Percentiles rank a stretch among this genome's conserved stretches.
Conservation (phyloP, 2,113 vertebrate species). For the Shinisaurus crocodilurus region DNA sequence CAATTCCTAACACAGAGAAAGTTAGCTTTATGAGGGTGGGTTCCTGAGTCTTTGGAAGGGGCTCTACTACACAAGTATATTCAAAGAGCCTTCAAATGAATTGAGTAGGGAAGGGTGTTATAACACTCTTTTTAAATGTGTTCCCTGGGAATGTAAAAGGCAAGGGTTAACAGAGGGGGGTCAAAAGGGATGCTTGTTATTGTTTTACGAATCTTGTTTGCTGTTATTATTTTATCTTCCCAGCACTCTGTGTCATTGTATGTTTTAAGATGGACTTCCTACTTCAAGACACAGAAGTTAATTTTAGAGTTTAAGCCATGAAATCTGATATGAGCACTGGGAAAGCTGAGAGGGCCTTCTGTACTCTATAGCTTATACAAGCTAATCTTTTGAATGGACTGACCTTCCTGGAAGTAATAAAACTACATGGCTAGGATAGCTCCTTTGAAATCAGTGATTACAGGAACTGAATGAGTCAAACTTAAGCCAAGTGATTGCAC, state of each 20-base stretch:
- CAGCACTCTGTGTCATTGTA: background rate
- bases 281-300: background rate
- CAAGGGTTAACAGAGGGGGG: background rate
- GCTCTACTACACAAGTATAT: background rate
- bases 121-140: background rate
- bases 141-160: background rate
- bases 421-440: background rate
- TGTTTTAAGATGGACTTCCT: background rate
- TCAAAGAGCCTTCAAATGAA: background rate
- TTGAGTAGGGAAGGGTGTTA: background rate
- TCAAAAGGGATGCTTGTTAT: background rate
- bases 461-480: constrained; percentile 53
- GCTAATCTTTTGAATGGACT: constrained; percentile 33
- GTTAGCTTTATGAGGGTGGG: background rate
- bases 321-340: background rate
- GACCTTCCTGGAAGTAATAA: constrained; percentile 43
- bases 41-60: background rate
- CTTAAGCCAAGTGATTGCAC: constrained; percentile 49
- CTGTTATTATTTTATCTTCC: background rate
- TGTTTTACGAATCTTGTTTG: background rate
- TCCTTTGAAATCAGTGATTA: background rate
- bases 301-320: constrained; percentile 13
- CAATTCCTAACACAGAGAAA: background rate
- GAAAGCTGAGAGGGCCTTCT: constrained; percentile 23
- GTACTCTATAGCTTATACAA: constrained; percentile 32